Evolutionary conservation across 1,140 invertebrate genomes (phyloP).

Genomic region (Sitodiplosis mosellana): DNA sequence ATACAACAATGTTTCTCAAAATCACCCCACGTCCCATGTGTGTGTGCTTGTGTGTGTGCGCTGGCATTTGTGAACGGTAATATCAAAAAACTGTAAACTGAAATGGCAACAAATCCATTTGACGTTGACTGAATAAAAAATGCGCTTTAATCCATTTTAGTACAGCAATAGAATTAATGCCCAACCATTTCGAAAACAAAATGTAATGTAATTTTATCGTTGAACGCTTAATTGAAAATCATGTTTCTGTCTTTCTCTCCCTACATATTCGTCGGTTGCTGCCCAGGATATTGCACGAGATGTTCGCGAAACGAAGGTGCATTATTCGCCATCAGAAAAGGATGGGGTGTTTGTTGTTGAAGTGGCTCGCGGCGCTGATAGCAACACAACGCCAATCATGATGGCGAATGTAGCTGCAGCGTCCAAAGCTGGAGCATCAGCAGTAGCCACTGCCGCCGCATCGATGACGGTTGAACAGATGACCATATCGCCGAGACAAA

Average conservation of each 20-base stretch:
- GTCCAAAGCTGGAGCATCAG: not conserved
- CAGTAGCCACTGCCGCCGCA: not conserved
- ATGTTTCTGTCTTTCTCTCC: not conserved
- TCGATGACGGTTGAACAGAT: not conserved
- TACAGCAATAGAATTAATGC: slow-evolving; percentile 5
- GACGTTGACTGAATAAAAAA: too few species aligned
- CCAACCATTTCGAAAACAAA: slow-evolving; percentile 2
- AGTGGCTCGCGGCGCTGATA: slow-evolving; percentile 28
- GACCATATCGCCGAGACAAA: not conserved
- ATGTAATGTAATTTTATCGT: not conserved
- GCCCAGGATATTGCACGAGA: slow-evolving; percentile 47
- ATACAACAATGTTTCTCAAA: too few species aligned
- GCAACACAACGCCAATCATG: slow-evolving; percentile 16
- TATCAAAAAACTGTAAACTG: too few species aligned
- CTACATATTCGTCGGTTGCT: slow-evolving; percentile 14
- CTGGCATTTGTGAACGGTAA: too few species aligned
- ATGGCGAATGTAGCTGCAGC: slow-evolving; percentile 6
- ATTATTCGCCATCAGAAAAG: slow-evolving; percentile 42
- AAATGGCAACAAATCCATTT: too few species aligned
- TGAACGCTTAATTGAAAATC: too few species aligned
- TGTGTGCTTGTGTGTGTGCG: too few species aligned
- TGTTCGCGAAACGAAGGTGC: slow-evolving; percentile 46
- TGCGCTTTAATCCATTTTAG: too few species aligned
- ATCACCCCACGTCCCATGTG: too few species aligned
- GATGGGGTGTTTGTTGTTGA: slow-evolving; percentile 63